These are phyloP conservation scores for Leptocoma aspasia DNA, from an alignment of 2,113 vertebrate species.

Conservation along the genomic window DNA sequence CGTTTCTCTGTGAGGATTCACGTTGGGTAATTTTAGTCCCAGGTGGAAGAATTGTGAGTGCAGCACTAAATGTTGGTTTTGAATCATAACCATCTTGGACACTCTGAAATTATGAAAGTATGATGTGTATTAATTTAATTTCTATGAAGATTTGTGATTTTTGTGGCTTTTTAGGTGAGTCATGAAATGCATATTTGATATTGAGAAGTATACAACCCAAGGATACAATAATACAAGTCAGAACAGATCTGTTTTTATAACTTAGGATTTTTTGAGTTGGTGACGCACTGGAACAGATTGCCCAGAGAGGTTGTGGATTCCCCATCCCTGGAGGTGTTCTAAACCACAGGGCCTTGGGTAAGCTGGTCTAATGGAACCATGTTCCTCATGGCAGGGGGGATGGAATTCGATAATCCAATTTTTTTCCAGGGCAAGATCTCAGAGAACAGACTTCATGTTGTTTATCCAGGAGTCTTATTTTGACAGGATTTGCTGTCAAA, in stretches of 20 bases:
- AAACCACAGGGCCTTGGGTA: not conserved
- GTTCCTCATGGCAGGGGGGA: not conserved
- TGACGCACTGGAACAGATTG: not conserved
- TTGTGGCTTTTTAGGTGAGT: not conserved
- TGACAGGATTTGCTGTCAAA: conserved; percentile 13
- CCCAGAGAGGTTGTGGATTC: not conserved
- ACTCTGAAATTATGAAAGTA: not conserved
- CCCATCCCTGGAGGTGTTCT: not conserved
- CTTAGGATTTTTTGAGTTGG: not conserved
- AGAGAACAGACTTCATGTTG: not conserved
- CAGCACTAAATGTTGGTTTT: not conserved
- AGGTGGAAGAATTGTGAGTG: rapidly evolving
- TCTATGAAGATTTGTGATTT: not conserved
- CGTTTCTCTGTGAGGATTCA: not conserved
- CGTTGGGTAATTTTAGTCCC: rapidly evolving
- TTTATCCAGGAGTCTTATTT: not conserved
- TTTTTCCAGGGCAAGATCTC: not conserved
- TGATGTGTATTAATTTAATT: not conserved
- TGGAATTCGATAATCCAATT: not conserved
- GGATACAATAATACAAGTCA: too few relatives aligned
- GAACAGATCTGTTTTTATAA: not conserved
- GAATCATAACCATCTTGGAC: not conserved
- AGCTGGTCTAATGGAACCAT: not conserved
- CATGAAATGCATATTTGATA: not conserved
- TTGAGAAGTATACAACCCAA: not conserved